These are phyloP conservation scores for Pollenia amentaria DNA, from an alignment of 2,888 invertebrate species.

Conservation along the genomic window DNA sequence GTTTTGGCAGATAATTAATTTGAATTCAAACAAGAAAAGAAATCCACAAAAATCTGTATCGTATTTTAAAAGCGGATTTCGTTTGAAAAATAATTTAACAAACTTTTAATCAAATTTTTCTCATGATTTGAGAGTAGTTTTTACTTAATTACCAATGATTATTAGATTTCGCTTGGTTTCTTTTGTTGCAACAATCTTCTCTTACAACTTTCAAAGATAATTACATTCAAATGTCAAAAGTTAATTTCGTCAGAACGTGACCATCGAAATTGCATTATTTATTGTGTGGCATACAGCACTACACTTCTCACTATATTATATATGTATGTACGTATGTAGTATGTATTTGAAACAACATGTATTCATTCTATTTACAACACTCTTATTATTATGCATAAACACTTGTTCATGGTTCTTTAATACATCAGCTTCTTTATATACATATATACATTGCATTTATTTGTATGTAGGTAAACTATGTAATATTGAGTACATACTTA, in stretches of 20 bases:
- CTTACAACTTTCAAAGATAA: constrained; percentile 18
- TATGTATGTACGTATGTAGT: background rate
- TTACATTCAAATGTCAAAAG: constrained; percentile 50
- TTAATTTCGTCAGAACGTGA: constrained; percentile 52
- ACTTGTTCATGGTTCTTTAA: background rate
- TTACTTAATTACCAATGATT: background rate
- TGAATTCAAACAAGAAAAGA: too few species aligned
- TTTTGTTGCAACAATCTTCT: constrained; percentile 7
- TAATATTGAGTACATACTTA: constrained; percentile 15
- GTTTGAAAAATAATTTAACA: too few species aligned
- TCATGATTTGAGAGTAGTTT: background rate
- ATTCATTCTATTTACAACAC: constrained; percentile 10
- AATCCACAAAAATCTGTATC: too few species aligned
- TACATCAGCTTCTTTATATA: background rate
- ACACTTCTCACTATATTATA: background rate
- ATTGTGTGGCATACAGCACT: constrained; percentile 28
- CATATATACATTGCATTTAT: constrained; percentile 17
- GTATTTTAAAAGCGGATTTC: too few species aligned
- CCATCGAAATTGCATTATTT: constrained; percentile 53
- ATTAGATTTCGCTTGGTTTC: constrained; percentile 10
- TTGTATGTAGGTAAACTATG: constrained; percentile 30
- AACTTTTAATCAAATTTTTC: too few species aligned
- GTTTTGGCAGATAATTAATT: too few species aligned
- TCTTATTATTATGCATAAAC: constrained; percentile 1
- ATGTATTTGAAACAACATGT: background rate